Evolutionary conservation across 2,113 vertebrate species (phyloP), one percentile per base, ranked within the genome.

Genomic region (Trochalopteron elliotii): DNA sequence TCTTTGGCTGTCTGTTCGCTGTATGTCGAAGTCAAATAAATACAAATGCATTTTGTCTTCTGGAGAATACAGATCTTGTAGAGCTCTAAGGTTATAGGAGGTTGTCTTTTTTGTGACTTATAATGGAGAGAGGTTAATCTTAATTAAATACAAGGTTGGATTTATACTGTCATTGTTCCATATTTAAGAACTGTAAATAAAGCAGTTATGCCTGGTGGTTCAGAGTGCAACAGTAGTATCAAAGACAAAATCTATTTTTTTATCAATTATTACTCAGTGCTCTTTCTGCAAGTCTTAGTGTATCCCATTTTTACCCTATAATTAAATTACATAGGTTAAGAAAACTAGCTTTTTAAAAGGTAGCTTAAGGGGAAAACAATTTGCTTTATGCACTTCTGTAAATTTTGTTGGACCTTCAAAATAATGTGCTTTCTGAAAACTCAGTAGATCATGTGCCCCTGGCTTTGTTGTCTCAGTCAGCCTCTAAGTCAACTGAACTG

Each of bases 31-130:
- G 50, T 90, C 77, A 97, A 96, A 95, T 70, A 88, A 96, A 94
- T 96, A 60, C 88, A 85, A 94, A 90, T 87, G 50, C 42, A 39
- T 95, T 97, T 96, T 95, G 83, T 95, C 47, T 97, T 91, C 84
- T 96, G 92, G 74, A 97, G 94, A 96, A 91, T 90, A 88, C 0
- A 1, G 96, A 90, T 94, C 88, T 90, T 85, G 47, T 93, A 81
- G 65, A 79, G 45, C 80, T 94, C 33, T 44, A 64, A 39, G 78
- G 27, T 71, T 89, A 33, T 50, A 78, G 69, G 90, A 94, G 35
- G 7, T 72, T 74, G 68, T 94, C 87, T 87, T 53, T 52, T 92
- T 60, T 94, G 67, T 96, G 95, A 96, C 93, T 96, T 83, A 68
- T 4, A 56, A 44, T 80, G 65, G 7, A 64, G 78, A 90, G 88